phyloP scores from a whole-genome alignment of 2,888 invertebrate genomes.

The Chrysolina oricalcia region DNA sequence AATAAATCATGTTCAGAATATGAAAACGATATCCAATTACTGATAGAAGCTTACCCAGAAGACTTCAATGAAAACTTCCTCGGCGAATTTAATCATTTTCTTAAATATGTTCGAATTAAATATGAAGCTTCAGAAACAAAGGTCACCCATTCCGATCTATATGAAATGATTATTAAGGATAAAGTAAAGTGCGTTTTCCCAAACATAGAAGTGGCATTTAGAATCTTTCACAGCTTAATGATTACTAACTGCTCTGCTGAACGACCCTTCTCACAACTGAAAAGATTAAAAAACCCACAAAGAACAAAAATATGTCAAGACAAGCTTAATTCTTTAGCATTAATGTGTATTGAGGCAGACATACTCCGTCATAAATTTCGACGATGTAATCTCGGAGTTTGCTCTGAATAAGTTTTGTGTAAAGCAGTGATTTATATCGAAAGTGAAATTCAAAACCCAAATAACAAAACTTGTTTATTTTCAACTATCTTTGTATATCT shows the following conservation, averaged over 20 bases:
- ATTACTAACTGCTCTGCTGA: slow-evolving; percentile 9
- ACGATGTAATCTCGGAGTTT: no score
- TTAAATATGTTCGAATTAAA: slow-evolving; percentile 12
- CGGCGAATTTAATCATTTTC: slow-evolving; percentile 20
- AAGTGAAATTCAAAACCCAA: no score
- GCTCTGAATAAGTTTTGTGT: no score
- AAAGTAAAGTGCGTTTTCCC: background rate
- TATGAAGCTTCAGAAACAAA: slow-evolving; percentile 8
- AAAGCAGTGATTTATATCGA: no score
- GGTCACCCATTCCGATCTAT: slow-evolving; percentile 7
- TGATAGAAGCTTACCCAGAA: slow-evolving; percentile 14
- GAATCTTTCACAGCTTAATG: slow-evolving; percentile 12
- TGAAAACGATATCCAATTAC: slow-evolving; percentile 15
- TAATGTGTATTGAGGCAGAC: no score
- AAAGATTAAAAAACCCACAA: slow-evolving; percentile 12
- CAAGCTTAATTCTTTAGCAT: no score
- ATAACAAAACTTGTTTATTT: no score
- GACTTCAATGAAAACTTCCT: slow-evolving; percentile 14
- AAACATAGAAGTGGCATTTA: background rate
- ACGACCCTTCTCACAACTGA: slow-evolving; percentile 5
- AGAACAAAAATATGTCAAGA: background rate
- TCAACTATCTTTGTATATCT: no score
- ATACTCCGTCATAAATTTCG: no score
- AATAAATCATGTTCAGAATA: slow-evolving; percentile 15
- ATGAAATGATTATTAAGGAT: slow-evolving; percentile 9